These are phyloP conservation scores for Leucophenga varia DNA, from an alignment of 1,140 invertebrate genomes.

Conservation along the genomic window DNA sequence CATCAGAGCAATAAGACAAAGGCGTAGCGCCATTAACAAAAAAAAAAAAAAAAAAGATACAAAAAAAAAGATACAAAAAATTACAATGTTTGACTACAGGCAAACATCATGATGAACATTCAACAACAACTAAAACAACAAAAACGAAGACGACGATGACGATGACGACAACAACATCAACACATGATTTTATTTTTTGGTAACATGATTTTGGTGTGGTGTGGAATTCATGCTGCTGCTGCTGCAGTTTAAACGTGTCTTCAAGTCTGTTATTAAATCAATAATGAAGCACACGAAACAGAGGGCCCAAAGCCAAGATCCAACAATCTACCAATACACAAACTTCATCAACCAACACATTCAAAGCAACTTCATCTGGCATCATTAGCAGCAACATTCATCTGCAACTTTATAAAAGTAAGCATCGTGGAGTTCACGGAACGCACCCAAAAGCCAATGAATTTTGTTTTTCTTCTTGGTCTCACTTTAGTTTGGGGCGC, in stretches of 20 bases:
- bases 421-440: constrained; percentile 57
- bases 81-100: background rate
- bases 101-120: background rate
- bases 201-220: background rate
- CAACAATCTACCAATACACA: no score
- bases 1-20: background rate
- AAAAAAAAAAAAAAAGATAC: constrained; percentile 1
- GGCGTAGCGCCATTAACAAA: background rate
- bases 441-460: constrained; percentile 55
- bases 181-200: background rate
- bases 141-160: background rate
- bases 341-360: no score
- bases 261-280: constrained; percentile 53
- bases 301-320: constrained; percentile 16
- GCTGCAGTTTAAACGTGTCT: constrained; percentile 49
- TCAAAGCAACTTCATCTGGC: constrained; percentile 20
- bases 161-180: background rate
- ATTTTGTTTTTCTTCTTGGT: constrained; percentile 25
- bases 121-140: constrained; percentile 1
- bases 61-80: background rate
- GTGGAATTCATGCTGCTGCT: constrained; percentile 37
- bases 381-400: constrained; percentile 42
- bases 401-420: no score
- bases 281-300: constrained; percentile 53
- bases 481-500: constrained; percentile 28